Base-by-base conservation (phyloP, 2,888 invertebrate genomes). In the Salpingus planirostris region DNA sequence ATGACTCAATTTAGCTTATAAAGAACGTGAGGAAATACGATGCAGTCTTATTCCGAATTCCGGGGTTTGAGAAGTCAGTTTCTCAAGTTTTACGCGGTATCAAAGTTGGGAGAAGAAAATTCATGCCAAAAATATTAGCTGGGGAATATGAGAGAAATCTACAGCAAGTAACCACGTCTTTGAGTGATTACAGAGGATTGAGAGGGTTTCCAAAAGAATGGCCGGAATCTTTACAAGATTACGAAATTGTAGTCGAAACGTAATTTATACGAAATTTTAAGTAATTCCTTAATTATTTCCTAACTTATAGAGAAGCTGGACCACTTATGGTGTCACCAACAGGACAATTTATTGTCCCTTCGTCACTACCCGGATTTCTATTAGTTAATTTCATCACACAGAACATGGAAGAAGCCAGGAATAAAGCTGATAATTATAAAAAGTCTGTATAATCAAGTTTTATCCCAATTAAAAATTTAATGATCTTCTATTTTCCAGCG, bases 301-400 rank as follows among this genome's bases (percentile, higher is more conserved):
- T 10, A 11, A 31, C 13, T 65, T 67, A 11, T 66, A 92, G 92
- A 12, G 92, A 91, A 62, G 86, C 92, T 2, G 93, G 93, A 1
- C 93, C 93, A 0, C 59, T 95, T 33, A 92, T 91, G 85, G 73
- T 95, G 14, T 90, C 90, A 7, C 91, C 91, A 1, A 89, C 89
- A 2, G 95, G 93, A 2, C 91, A 93, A 66, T 84, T 93, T 54
- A 87, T 92, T 40, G 84, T 89, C 1, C 93, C 95, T 8, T 82
- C 90, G 1, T 88, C 91, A 0, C 87, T 92, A 55, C 93, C 93
- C 0, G 87, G 90, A 0, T 78, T 80, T 46, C 76, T 92, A 43
- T 68, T 93, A 30, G 76, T 93, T 10, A 81, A 79, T 51, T 95
- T 88, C 59, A 82, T 95, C 27, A 73, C 79, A 1, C 77, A 77